Base-by-base conservation (phyloP, 2,888 invertebrate species). In the Drosophila yooni region DNA sequence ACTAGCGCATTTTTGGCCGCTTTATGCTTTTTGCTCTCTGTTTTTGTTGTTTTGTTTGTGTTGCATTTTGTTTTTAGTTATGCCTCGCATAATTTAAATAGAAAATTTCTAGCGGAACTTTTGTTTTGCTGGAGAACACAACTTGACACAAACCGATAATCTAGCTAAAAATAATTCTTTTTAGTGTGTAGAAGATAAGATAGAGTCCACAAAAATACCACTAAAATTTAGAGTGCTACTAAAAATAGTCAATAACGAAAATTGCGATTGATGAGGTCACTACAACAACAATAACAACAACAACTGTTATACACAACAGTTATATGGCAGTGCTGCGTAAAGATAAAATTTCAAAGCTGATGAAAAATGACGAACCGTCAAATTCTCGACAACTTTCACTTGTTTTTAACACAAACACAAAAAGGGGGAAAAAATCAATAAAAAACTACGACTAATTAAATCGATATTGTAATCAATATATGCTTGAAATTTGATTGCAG, bases 71-170 rank as follows among this genome's bases (percentile, higher is more conserved):
- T 67, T 36, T 57, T 53, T 34, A 61, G 53, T 62, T 72, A 65
- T 77, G 58, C 58, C 48, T 48, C 60, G 74, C 65, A 81, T 76
- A 73, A 76, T 67, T 65, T 74, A 38, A 66, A 81, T 77, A 74
- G 61, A 77, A 77, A 70, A 65, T 73, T 70, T 64, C 36, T 36
- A 21, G 73, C 65, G 48, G 53, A 52, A 69, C 7, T 15, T 46
- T 46, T 66, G 64, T 53, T 71, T 68, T 50, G 21, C 31, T n/a
- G 13, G 40, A 15, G 15, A 27, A 43, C 40, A 40, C 15, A 57
- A 29, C 21, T 57, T 31, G 56, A 8, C 36, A 8, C 36, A 27
- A 48, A 21, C 58, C 54, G 67, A 69, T 71, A 69, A 79, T 79
- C 71, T 75, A 61, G 65, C 52, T 59, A 21, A 50, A 70, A 73